Evolutionary conservation across 2,888 invertebrate genomes (phyloP).

Genomic region (Mechanitis mazaeus): DNA sequence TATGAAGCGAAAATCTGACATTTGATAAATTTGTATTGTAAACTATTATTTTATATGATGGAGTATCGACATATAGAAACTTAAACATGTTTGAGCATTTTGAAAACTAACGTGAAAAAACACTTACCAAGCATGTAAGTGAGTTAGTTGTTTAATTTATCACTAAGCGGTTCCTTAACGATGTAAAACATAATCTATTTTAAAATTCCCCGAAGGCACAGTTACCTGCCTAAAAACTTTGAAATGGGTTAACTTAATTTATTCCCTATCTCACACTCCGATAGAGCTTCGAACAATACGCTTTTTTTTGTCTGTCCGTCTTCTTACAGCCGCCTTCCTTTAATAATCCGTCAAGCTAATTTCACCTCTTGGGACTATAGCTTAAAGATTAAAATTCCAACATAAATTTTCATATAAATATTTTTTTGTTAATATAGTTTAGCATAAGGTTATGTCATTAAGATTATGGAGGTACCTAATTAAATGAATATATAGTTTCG

Average conservation of each 20-base stretch:
- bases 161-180: constrained; percentile 12
- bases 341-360: constrained; percentile 13
- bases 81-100: too few relatives aligned
- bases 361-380: background rate
- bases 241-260: constrained; percentile 57
- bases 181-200: constrained; percentile 20
- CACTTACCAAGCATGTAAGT: background rate
- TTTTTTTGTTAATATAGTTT: too few relatives aligned
- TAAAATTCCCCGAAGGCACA: constrained; percentile 46
- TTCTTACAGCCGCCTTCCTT: constrained; percentile 32
- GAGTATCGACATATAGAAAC: too few relatives aligned
- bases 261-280: constrained; percentile 59
- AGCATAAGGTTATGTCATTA: too few relatives aligned
- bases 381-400: constrained; percentile 10
- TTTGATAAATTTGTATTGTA: too few relatives aligned
- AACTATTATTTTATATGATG: too few relatives aligned
- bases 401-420: background rate
- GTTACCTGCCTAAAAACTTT: constrained; percentile 45
- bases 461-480: too few relatives aligned
- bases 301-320: constrained; percentile 37
- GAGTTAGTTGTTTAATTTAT: constrained; percentile 4
- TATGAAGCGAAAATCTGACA: too few relatives aligned
- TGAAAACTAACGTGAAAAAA: too few relatives aligned
- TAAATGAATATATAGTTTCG: too few relatives aligned
- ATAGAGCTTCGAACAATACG: constrained; percentile 46